Base-by-base conservation (phyloP, 1,140 invertebrate genomes). In the Neodiprion pinetum region DNA sequence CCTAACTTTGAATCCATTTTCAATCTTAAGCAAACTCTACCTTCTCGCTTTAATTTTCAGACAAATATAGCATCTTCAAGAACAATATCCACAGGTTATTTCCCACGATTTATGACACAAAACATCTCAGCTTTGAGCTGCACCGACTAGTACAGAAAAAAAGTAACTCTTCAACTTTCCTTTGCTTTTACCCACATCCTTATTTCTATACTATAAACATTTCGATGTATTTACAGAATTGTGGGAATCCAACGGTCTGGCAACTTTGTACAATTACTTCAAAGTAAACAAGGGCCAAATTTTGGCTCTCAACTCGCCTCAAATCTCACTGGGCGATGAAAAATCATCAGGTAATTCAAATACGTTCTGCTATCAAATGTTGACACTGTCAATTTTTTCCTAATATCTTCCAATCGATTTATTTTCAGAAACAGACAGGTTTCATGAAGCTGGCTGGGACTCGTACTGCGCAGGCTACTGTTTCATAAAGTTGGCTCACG, bases 401-500 rank as follows among this genome's bases (percentile, higher is more conserved):
- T n/a, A 17, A 49, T 68, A 53, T 47, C 50, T 50, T 68, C 23
- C 70, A 10, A 49, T 12, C 48, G 3, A n/a, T 69, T 28, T 9
- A 50, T 66, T 67, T 74, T 70, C n/a, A 3, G 50, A 70, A 61
- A 87, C 81, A 17, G 85, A 82, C 78, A 82, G 82, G 12, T 92
- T 90, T 77, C 95, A 96, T 80, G 90, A 94, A 81, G 94, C 95
- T 14, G 93, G 93, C 0, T 95, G 92, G 91, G 95, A 96, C 87
- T 92, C 94, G 0, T 95, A 90, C 83, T 92, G 91, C 79, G 89
- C 93, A 77, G 94, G 94, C 81, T 92, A 86, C 78, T 89, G 92
- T 87, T 93, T 92, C 81, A 84, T 93, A 50, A 87, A 88, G 80
- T 81, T 92, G 77, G 87, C 87, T 73, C 88, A 92, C 81, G 72